A percentile compares a stretch with the other conserved stretches of the same genome.
Evolutionary conservation across 2,113 vertebrate species (phyloP).

Genomic region (Uropsilus gracilis): DNA sequence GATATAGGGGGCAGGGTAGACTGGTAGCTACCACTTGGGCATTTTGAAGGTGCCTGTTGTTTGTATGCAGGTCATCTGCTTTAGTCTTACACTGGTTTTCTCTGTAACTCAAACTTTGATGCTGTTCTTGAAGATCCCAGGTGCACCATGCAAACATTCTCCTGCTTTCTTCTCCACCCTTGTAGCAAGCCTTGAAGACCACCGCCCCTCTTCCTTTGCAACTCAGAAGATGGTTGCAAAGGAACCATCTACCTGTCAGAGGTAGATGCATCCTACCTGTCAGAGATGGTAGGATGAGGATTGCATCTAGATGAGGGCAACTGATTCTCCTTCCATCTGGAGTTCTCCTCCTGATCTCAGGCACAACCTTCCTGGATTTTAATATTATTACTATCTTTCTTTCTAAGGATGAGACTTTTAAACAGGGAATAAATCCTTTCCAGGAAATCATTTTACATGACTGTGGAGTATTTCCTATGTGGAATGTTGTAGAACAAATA

Average conservation of each 20-base stretch:
- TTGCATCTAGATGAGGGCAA: accelerated
- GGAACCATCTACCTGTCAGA: background rate
- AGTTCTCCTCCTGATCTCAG: too few relatives aligned
- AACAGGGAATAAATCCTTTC: background rate
- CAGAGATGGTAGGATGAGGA: accelerated
- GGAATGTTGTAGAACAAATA: background rate
- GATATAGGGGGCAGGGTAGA: background rate
- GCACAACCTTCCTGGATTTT: accelerated
- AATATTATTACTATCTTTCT: background rate
- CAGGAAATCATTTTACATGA: background rate
- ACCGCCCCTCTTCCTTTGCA: background rate
- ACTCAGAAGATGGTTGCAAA: too few relatives aligned
- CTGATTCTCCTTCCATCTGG: accelerated
- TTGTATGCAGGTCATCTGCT: constrained; percentile 22
- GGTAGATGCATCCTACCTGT: accelerated
- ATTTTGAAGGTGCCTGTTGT: background rate
- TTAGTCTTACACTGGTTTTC: constrained; percentile 36
- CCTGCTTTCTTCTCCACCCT: background rate
- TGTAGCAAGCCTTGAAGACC: background rate
- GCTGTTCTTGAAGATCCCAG: background rate
- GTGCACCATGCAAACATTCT: background rate
- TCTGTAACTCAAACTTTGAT: constrained; percentile 63
- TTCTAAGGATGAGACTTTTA: background rate
- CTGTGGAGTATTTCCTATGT: background rate
- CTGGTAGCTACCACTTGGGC: background rate